Evolutionary conservation across 64 coral and sea anemone species (phyloP), one percentile per base, ranked within the genome.

Genomic region (Pocillopora verrucosa): DNA sequence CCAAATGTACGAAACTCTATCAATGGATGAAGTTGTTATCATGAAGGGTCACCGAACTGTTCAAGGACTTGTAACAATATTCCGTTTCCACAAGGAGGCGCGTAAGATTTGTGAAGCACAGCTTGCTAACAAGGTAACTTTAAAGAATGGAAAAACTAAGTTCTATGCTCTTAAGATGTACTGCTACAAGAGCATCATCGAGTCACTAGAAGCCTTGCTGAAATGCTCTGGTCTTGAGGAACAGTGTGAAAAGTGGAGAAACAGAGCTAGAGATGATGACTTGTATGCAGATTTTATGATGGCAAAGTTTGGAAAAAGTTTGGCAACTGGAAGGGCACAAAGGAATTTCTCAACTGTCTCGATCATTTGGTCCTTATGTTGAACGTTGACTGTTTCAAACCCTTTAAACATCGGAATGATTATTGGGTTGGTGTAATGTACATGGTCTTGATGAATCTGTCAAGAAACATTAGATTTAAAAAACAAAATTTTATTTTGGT

Each of bases 211-310:
- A 22, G 1, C 38, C 19, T 65, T 91, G 22, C 56, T 91, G 2
- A 64, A 85, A 35, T 45, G 79, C 16, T 30, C 38, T 20, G 72
- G 59, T 9, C 4, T 91, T 0, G 68, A 91, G 58, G 80, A 91
- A 35, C 13, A 73, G 1, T 84, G 89, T 73, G 89, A 85, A 17
- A 19, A 77, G 14, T 91, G 89, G 89, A 20, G 72, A 16, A 63
- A 1, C 7, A 61, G 89, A 56, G 34, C 0, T 14, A 59, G 77
- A 0, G 10, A 14, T 19, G 80, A 77, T 2, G 36, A 85, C 17
- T 86, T 93, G 30, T 82, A 80, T 86, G 87, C 76, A 24, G 92
- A 94, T 73, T 88, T 2, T 93, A 89, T 76, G 92, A 93, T 76
- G 92, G 92, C 0, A 34, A 88, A 84, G 37, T 89, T 0, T 93